These are phyloP conservation scores for Perca fluviatilis DNA, from an alignment of 2,113 vertebrate genomes.

Conservation along the genomic window DNA sequence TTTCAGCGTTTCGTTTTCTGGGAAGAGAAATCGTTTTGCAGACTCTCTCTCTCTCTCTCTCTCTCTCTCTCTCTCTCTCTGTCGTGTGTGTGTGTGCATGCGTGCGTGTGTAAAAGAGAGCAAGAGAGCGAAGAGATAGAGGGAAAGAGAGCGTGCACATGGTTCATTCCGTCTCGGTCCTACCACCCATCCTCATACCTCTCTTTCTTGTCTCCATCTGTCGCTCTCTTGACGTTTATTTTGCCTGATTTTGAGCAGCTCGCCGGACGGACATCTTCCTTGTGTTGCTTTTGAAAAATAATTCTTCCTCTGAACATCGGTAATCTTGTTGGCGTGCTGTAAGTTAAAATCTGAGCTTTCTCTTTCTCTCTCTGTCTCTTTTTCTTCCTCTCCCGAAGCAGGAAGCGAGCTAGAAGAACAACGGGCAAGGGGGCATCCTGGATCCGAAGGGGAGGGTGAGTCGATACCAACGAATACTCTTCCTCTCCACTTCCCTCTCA, in stretches of 20 bases:
- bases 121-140: constrained; percentile 53
- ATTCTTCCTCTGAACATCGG: constrained; percentile 5
- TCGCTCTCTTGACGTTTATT: constrained; percentile 36
- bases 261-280: constrained; percentile 3
- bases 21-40: constrained; percentile 45
- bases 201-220: constrained; percentile 38
- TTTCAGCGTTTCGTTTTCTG: constrained; percentile 47
- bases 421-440: constrained; percentile 52
- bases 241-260: constrained; percentile 18
- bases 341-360: constrained; percentile 73
- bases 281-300: background rate
- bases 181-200: constrained; percentile 63
- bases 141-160: constrained; percentile 70
- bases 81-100: constrained; percentile 6
- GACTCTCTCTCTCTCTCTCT: constrained; percentile 39
- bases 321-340: constrained; percentile 47
- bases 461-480: constrained; percentile 57
- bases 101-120: constrained; percentile 15
- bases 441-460: constrained; percentile 75
- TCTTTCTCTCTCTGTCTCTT: constrained; percentile 52
- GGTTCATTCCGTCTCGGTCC: constrained; percentile 70
- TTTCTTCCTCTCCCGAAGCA: constrained; percentile 66
- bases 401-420: constrained; percentile 56
- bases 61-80: constrained; percentile 34
- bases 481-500: constrained; percentile 64